Evolutionary conservation across 2,797 vertebrate species (phyloP), one percentile per base, ranked within the genome.

Genomic region (Onychomys arenicola): DNA sequence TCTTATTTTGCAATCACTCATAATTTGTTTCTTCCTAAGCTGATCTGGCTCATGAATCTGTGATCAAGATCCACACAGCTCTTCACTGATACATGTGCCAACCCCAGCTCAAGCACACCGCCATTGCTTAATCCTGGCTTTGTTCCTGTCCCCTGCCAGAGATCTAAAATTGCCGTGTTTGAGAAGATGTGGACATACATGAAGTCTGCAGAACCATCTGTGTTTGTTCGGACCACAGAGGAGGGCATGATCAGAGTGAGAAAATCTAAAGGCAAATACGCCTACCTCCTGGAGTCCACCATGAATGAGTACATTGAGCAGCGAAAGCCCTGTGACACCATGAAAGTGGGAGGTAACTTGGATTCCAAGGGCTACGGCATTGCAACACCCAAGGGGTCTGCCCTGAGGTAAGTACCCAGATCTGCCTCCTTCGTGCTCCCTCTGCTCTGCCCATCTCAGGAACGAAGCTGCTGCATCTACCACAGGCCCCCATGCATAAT

Each of bases 131-230:
- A 95, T 93, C 95, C 91, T 77, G 91, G 77, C 96, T 98, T 97
- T 98, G 97, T 98, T 95, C 98, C 96, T 98, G 80, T 98, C 97
- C 95, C 97, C 87, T 86, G 2, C 0, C 99, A 99, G 99, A 99
- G 99, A 98, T 99, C 99, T 65, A 99, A 99, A 99, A 99, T 99
- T n/a, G 99, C 99, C 0, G 99, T 99, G 96, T 99, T 99, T 98
- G 99, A 99, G 99, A 99, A 99, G 99, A 99, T 99, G 99, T 99
- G 99, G 99, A 99, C 99, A 0, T 99, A 99, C 98, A 99, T 99
- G 99, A 99, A 99, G 98, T 99, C 99, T 6, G 99, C 99, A 0
- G 99, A 99, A 96, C 99, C 99, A 29, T 99, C 99, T 0, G 99
- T 99, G 98, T 99, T 99, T 96, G 99, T 99, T 97, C 99, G 99